Conservation (phyloP, 2,113 vertebrate species). For the Raphicerus campestris region DNA sequence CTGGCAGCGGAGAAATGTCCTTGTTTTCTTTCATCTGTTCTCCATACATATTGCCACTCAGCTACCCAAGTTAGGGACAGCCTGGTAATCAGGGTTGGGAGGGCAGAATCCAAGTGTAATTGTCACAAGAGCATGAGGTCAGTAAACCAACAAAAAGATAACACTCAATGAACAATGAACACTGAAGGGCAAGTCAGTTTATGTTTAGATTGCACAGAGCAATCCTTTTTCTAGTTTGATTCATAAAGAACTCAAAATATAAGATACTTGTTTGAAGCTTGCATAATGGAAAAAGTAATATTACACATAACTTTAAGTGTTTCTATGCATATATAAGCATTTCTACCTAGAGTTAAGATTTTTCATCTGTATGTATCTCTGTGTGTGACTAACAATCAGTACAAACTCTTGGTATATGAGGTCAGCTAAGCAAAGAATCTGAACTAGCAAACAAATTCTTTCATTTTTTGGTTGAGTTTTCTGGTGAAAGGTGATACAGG, state of each 20-base stretch:
- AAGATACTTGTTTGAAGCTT: neutral
- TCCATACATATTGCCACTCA: rapidly evolving
- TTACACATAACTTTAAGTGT: neutral
- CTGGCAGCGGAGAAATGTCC: neutral
- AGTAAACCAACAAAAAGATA: rapidly evolving
- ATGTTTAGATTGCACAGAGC: rapidly evolving
- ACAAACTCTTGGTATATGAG: neutral
- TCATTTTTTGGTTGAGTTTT: neutral
- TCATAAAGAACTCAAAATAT: neutral
- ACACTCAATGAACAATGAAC: neutral
- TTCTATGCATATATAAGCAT: neutral
- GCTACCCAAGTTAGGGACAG: rapidly evolving
- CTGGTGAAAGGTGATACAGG: neutral
- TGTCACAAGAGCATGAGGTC: neutral
- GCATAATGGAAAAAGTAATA: neutral
- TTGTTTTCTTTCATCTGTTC: neutral
- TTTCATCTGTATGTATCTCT: neutral
- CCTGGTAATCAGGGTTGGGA: neutral
- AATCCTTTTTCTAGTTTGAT: neutral
- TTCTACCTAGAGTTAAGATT: neutral
- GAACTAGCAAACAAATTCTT: neutral
- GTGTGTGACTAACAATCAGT: neutral
- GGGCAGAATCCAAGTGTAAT: neutral
- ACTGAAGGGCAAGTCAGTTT: neutral
- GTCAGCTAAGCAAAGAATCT: neutral